Evolutionary conservation across 2,113 vertebrate genomes (phyloP).

Genomic region (Corythornis vintsioides): DNA sequence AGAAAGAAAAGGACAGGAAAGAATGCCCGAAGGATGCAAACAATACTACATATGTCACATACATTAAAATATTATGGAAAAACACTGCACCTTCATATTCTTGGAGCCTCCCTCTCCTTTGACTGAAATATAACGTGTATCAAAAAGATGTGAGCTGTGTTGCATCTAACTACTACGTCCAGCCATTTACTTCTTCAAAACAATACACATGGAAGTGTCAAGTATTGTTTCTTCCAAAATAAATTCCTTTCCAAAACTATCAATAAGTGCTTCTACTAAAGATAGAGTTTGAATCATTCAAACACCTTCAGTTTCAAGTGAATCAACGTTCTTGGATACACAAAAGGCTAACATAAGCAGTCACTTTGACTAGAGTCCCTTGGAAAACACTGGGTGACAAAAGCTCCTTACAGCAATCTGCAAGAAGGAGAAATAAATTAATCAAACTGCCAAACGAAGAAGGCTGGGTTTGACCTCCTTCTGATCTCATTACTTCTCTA

Average conservation of each 20-base stretch:
- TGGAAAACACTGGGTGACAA: conserved; percentile 82
- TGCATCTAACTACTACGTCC: neutral
- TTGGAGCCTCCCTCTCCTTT: neutral
- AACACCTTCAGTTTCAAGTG: conserved; percentile 21
- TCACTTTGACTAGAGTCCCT: conserved; percentile 65
- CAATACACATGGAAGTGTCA: neutral
- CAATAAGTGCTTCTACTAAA: neutral
- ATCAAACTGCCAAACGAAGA: conserved; percentile 92
- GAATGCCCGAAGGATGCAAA: neutral
- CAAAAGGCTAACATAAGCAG: conserved; percentile 58
- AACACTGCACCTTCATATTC: neutral
- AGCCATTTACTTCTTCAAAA: neutral
- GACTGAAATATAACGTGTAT: neutral
- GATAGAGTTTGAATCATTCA: neutral
- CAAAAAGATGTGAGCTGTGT: neutral
- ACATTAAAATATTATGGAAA: neutral
- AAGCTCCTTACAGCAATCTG: conserved; percentile 85
- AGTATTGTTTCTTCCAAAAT: neutral
- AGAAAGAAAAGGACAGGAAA: neutral
- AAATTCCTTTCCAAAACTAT: neutral
- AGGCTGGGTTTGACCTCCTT: conserved; percentile 87
- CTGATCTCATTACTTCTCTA: conserved; percentile 90
- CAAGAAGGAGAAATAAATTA: conserved; percentile 91
- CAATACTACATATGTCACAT: neutral
- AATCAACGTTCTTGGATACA: conserved; percentile 14